Conservation (phyloP, 2,888 invertebrate species). For the Octodonta nipae region DNA sequence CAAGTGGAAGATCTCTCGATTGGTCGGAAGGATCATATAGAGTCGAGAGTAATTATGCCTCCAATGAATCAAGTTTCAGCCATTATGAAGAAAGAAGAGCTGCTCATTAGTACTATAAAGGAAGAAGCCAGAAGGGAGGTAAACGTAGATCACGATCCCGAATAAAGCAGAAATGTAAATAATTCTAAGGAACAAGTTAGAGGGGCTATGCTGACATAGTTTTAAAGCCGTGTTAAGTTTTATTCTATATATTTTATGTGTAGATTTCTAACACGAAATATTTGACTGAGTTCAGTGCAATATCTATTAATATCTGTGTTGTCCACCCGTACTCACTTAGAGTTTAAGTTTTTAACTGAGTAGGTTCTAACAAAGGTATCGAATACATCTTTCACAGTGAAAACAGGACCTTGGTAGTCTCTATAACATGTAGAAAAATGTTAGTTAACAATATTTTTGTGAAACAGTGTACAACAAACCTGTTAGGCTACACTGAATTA, state of each 20-base stretch:
- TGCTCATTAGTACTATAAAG: slow-evolving; percentile 27
- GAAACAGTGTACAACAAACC: too few species aligned
- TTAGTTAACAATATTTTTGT: too few species aligned
- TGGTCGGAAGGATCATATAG: slow-evolving; percentile 37
- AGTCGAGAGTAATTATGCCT: slow-evolving; percentile 57
- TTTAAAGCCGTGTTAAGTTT: slow-evolving; percentile 37
- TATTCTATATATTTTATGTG: slow-evolving; percentile 33
- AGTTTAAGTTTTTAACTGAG: slow-evolving; percentile 1
- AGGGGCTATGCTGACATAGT: slow-evolving; percentile 33
- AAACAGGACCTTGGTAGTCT: too few species aligned
- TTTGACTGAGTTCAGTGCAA: slow-evolving; percentile 38
- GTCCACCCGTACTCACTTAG: slow-evolving; percentile 31
- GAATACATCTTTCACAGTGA: too few species aligned
- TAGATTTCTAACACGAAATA: slow-evolving; percentile 21
- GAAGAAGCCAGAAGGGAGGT: slow-evolving; percentile 38
- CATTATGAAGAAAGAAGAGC: slow-evolving; percentile 48
- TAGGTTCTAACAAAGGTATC: too few species aligned
- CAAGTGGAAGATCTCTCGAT: slow-evolving; percentile 76
- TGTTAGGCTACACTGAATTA: too few species aligned
- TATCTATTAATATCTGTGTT: slow-evolving; percentile 34
- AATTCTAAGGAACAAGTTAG: too few species aligned
- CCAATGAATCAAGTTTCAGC: slow-evolving; percentile 50
- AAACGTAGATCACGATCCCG: slow-evolving; percentile 30
- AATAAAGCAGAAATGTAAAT: slow-evolving; percentile 23
- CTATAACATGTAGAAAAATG: too few species aligned